A percentile compares a stretch with the other conserved stretches of the same genome.
Evolutionary conservation across 2,888 invertebrate species (phyloP).

Genomic region (Anaspis maculata): DNA sequence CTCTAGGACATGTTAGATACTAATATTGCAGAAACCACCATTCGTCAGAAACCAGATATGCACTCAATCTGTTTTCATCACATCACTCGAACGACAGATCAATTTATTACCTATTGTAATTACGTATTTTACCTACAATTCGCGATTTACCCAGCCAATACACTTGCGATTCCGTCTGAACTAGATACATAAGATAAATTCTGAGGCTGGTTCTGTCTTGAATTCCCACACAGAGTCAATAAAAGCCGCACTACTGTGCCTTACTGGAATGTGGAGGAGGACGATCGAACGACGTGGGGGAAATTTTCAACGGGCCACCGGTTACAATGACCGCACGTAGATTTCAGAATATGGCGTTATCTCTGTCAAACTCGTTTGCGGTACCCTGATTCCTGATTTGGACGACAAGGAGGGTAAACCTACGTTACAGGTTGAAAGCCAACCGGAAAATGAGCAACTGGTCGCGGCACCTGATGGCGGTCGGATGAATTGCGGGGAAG

Average conservation of each 20-base stretch:
- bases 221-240: constrained; percentile 5
- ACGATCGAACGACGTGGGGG: constrained; percentile 14
- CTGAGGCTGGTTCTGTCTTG: constrained; percentile 2
- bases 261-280: constrained; percentile 12
- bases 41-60: too few relatives aligned
- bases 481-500: too few relatives aligned
- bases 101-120: too few relatives aligned
- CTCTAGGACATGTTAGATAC: too few relatives aligned
- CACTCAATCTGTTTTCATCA: too few relatives aligned
- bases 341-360: constrained; percentile 19
- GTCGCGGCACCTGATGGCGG: too few relatives aligned
- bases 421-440: too few relatives aligned
- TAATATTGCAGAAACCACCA: too few relatives aligned
- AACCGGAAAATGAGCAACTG: too few relatives aligned
- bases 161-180: constrained; percentile 28
- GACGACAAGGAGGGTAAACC: too few relatives aligned
- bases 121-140: constrained; percentile 16
- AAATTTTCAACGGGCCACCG: constrained; percentile 10
- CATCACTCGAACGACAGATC: too few relatives aligned
- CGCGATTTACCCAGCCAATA: constrained; percentile 18
- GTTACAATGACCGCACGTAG: constrained; percentile 19
- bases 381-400: too few relatives aligned
- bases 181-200: constrained; percentile 29
- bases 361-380: constrained; percentile 21
- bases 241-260: constrained; percentile 13